A percentile compares a stretch with the other conserved stretches of the same genome.
Conservation (phyloP, 2,797 vertebrate genomes). For the Carapus acus region DNA sequence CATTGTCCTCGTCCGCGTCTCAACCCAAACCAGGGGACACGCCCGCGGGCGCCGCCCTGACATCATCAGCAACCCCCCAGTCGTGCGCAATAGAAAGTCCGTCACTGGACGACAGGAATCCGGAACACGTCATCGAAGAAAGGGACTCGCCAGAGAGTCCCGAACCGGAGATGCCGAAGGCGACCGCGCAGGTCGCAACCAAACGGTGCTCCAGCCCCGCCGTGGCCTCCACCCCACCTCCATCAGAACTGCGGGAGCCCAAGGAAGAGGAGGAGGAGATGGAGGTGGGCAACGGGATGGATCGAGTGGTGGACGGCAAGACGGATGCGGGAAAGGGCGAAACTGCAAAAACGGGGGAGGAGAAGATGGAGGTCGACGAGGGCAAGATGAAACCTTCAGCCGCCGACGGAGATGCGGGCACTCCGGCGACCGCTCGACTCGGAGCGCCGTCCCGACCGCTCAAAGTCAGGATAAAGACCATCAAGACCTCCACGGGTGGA, state of each 20-base stretch:
- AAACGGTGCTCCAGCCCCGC: slow-evolving; percentile 72
- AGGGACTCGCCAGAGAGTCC: slow-evolving; percentile 79
- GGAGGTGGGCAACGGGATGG: slow-evolving; percentile 71
- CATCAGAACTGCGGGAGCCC: slow-evolving; percentile 72
- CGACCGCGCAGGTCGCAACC: slow-evolving; percentile 55
- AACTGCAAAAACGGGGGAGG: slow-evolving; percentile 54
- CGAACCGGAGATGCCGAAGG: slow-evolving; percentile 73
- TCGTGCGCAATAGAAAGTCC: slow-evolving; percentile 63
- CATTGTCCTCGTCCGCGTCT: slow-evolving; percentile 46
- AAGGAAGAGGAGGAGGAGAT: slow-evolving; percentile 80
- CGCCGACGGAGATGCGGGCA: slow-evolving; percentile 27
- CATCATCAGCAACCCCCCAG: slow-evolving; percentile 61
- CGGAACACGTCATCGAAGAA: slow-evolving; percentile 77
- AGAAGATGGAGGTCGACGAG: slow-evolving; percentile 69
- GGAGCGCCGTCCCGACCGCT: slow-evolving; percentile 83
- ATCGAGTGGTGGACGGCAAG: slow-evolving; percentile 56
- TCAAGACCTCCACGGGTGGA: slow-evolving; percentile 90
- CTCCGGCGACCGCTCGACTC: slow-evolving; percentile 64
- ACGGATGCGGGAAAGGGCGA: slow-evolving; percentile 54
- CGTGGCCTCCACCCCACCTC: slow-evolving; percentile 66
- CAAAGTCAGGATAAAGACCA: slow-evolving; percentile 94
- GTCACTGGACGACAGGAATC: slow-evolving; percentile 68
- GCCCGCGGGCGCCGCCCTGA: slow-evolving; percentile 61
- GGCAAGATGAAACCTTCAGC: slow-evolving; percentile 53
- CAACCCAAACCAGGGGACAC: slow-evolving; percentile 73